These are phyloP conservation scores for Urocolius indicus DNA, from an alignment of 2,113 vertebrate species.

Conservation along the genomic window DNA sequence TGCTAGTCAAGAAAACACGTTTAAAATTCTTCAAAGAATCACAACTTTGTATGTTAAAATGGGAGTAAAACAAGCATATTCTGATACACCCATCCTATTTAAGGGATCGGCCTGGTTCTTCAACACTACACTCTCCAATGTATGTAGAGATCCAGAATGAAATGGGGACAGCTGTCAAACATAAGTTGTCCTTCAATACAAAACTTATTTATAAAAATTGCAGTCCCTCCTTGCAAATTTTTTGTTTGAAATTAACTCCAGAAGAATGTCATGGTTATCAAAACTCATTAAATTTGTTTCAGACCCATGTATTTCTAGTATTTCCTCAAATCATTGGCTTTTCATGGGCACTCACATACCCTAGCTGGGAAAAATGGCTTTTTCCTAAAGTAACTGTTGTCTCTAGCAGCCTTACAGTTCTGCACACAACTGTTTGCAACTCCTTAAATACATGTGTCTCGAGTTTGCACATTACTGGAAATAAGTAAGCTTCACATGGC, in stretches of 20 bases:
- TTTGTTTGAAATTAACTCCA: background rate
- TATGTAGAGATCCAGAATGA: background rate
- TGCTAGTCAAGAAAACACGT: background rate
- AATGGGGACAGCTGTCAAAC: background rate
- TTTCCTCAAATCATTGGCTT: background rate
- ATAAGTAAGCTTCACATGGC: background rate
- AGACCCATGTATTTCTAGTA: background rate
- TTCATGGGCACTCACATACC: background rate
- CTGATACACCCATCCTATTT: background rate
- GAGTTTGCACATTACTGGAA: background rate
- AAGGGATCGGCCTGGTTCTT: background rate
- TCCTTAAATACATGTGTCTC: background rate
- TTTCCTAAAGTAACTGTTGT: fast-evolving
- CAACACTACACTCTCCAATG: background rate
- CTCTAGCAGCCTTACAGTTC: background rate
- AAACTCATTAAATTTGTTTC: background rate
- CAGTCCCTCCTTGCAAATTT: background rate
- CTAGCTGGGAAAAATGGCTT: background rate
- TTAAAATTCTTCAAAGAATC: background rate
- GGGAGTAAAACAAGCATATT: background rate
- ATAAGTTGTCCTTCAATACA: background rate
- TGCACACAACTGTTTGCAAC: background rate
- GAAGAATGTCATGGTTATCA: background rate
- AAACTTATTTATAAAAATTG: background rate
- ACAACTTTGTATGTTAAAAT: background rate